These are phyloP conservation scores for Agrilus planipennis DNA, from an alignment of 1,140 invertebrate genomes.

Conservation along the genomic window DNA sequence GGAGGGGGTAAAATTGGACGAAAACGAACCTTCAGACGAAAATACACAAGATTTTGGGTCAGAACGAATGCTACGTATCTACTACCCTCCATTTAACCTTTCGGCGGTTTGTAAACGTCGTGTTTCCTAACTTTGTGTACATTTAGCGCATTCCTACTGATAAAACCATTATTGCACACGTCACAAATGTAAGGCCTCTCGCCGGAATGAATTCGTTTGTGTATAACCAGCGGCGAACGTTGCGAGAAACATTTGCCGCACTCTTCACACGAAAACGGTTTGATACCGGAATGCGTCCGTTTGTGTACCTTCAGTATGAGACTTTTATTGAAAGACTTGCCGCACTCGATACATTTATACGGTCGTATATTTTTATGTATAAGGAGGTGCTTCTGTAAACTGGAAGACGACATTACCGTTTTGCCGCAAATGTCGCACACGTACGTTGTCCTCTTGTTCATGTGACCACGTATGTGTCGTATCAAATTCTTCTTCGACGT, in stretches of 20 bases:
- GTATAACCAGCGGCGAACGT: conserved; percentile 20
- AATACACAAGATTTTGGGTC: conserved; percentile 45
- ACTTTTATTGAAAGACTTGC: conserved; percentile 40
- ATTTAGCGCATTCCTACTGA: conserved; percentile 16
- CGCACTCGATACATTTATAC: conserved; percentile 42
- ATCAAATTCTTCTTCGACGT: conserved; percentile 7
- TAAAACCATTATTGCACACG: conserved; percentile 34
- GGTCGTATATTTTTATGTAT: conserved; percentile 28
- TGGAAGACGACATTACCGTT: conserved; percentile 5
- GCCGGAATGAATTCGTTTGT: conserved; percentile 34
- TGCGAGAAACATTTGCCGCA: conserved; percentile 19
- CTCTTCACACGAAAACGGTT: conserved; percentile 14
- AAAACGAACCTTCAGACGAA: too few species aligned
- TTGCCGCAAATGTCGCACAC: conserved; percentile 10
- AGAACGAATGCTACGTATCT: conserved; percentile 51
- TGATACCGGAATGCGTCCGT: conserved; percentile 25
- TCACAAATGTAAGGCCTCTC: conserved; percentile 39
- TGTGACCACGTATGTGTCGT: conserved; percentile 3
- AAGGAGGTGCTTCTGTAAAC: neutral
- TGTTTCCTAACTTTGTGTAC: conserved; percentile 19
- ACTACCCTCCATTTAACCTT: too few species aligned
- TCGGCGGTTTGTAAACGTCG: too few species aligned
- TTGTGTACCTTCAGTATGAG: conserved; percentile 34
- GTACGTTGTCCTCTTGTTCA: too few species aligned
- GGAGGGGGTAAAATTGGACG: too few species aligned